Percentiles rank a stretch among this genome's conserved stretches.
phyloP scores from a whole-genome alignment of 2,888 invertebrate genomes.

The Pteria penguin region DNA sequence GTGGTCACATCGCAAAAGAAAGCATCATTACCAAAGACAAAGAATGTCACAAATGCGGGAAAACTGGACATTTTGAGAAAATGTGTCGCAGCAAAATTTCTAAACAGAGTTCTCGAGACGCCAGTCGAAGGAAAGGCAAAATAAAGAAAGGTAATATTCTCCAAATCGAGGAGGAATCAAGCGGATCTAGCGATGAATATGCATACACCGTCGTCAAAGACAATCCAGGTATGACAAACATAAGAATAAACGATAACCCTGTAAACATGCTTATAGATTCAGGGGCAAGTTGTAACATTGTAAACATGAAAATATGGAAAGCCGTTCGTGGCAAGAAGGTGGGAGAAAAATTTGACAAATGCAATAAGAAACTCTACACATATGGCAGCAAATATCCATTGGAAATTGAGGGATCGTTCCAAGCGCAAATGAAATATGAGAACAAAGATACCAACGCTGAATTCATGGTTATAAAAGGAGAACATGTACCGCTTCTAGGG shows the following conservation, averaged over 20 bases:
- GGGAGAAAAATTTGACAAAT: background rate
- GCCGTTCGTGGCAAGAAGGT: background rate
- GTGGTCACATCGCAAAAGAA: conserved; percentile 8
- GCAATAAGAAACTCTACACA: conserved; percentile 21
- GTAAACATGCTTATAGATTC: background rate
- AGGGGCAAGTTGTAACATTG: conserved; percentile 12
- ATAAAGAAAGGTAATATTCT: background rate
- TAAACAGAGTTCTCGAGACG: no score
- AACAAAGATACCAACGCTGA: conserved; percentile 19
- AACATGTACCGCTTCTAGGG: conserved; percentile 31
- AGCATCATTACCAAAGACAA: background rate
- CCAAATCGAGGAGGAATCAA: no score
- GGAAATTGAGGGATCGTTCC: conserved; percentile 26
- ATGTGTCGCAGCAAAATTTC: no score
- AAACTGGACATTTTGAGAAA: no score
- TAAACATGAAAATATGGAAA: conserved; percentile 1
- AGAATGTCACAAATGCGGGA: background rate
- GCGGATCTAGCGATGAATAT: no score
- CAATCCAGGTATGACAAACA: no score
- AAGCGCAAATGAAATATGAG: background rate
- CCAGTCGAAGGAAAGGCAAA: background rate
- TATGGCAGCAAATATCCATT: conserved; percentile 33
- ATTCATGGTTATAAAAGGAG: conserved; percentile 34
- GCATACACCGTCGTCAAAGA: no score
- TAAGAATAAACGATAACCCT: no score